Percentiles rank a stretch among this genome's conserved stretches.
Conservation (phyloP, 2,113 vertebrate genomes). For the Nasalis larvatus region DNA sequence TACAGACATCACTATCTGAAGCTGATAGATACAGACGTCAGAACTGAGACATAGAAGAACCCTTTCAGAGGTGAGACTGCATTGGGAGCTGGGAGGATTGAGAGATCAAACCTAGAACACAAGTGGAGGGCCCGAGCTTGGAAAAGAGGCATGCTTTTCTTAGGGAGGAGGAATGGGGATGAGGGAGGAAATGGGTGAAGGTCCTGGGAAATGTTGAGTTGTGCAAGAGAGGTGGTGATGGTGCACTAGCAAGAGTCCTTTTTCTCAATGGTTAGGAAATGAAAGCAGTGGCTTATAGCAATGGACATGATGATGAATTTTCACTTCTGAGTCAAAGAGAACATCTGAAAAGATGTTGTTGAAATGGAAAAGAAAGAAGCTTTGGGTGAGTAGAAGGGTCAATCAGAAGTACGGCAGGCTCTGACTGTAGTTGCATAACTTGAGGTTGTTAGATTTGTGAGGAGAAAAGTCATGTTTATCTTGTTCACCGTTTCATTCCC, state of each 20-base stretch:
- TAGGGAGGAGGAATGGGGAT: not conserved
- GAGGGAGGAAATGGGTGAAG: not conserved
- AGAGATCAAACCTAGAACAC: not conserved
- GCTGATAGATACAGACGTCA: fast-evolving
- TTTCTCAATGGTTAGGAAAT: not conserved
- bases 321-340: not conserved
- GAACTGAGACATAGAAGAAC: not conserved
- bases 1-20: not conserved
- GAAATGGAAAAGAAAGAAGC: not conserved
- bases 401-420: fast-evolving
- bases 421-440: not conserved
- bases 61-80: not conserved
- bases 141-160: not conserved
- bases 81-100: not conserved
- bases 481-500: not conserved
- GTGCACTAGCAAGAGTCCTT: too few relatives aligned
- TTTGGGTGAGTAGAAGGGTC: too few relatives aligned
- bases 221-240: not conserved
- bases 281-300: too few relatives aligned
- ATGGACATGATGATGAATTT: not conserved
- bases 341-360: not conserved
- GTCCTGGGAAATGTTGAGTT: not conserved
- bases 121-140: too few relatives aligned
- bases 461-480: not conserved
- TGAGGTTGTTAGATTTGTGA: not conserved